Base-by-base conservation (phyloP, 2,113 vertebrate species). In the Mesocricetus auratus region DNA sequence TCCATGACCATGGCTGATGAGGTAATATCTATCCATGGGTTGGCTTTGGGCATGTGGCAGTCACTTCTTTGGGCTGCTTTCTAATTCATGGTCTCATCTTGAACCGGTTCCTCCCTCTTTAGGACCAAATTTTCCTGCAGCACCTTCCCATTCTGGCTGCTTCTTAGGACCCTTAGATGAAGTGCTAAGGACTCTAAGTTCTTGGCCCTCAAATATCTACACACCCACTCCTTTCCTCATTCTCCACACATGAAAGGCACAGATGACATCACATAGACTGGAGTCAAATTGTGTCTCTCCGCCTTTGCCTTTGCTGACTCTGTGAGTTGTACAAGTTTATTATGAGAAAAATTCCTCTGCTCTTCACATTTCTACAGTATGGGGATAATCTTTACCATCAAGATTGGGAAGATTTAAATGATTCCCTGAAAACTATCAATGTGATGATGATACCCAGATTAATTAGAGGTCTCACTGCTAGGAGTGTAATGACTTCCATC, bases 21-120 rank as follows among this genome's bases (percentile, higher is more conserved):
- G 16, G 53, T 39, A 16, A 6, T 36, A 24, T 85, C n/a, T 58
- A 39, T 53, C 66, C 50, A 89, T 75, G 36, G 50, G 68, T 89
- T 69, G 62, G 47, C 53, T 53, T 31, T 7, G 5, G 60, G 60
- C 6, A 8, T 17, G 56, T 42, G 75, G 39, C 17, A 66, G 86
- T 36, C 71, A 22, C 86, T 62, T 92, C 68, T 83, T 58, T 82
- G 74, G 83, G 47, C 60, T 89, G 11, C 21, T 36, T 58, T 86
- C 47, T 64, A 21, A 9, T 24, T 31, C 26, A 39, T 85, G 92
- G 89, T 75, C 78, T 96, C 94, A 88, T 92, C 90, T 69, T 22
- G 45, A 90, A 8, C 58, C 36, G 60, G 60, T 9, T 92, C 21
- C 26, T 15, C 31, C 0, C 33, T 93, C 22, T 77, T 13, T 36